These are phyloP conservation scores for Zaprionus nigranus DNA, from an alignment of 1,140 invertebrate genomes.

Conservation along the genomic window DNA sequence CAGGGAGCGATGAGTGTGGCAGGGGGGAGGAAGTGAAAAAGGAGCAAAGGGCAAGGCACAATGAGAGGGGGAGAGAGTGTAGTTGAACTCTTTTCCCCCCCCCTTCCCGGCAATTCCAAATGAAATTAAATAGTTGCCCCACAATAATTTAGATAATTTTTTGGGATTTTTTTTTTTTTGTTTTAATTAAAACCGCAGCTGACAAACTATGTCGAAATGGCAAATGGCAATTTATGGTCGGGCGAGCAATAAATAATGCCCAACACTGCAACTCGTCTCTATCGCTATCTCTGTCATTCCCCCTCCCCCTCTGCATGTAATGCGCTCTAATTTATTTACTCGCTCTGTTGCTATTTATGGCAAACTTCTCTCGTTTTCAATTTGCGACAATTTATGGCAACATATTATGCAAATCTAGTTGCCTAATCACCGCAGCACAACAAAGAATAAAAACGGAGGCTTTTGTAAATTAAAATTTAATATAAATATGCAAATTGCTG, in stretches of 20 bases:
- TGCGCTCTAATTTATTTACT: slow-evolving; percentile 78
- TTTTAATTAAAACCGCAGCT: slow-evolving; percentile 71
- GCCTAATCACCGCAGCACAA: slow-evolving; percentile 61
- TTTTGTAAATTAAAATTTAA: slow-evolving; percentile 75
- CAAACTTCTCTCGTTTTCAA: slow-evolving; percentile 60
- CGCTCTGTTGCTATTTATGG: slow-evolving; percentile 70
- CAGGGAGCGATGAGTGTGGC: background rate
- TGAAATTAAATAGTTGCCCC: slow-evolving; percentile 41
- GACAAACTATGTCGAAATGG: slow-evolving; percentile 53
- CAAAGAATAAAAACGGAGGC: slow-evolving; percentile 16
- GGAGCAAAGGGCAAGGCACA: background rate
- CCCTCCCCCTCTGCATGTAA: slow-evolving; percentile 16
- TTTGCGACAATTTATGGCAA: slow-evolving; percentile 73
- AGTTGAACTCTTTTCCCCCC: background rate
- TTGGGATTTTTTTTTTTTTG: slow-evolving; percentile 31
- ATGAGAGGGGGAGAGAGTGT: background rate
- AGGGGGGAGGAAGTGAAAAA: background rate
- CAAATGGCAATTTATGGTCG: slow-evolving; percentile 61
- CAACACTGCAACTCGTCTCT: slow-evolving; percentile 30
- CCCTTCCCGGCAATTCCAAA: slow-evolving; percentile 21
- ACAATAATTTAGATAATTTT: slow-evolving; percentile 79
- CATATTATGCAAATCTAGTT: slow-evolving; percentile 74
- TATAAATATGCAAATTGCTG: slow-evolving; percentile 76
- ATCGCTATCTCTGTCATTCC: slow-evolving; percentile 30
- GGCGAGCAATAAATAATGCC: slow-evolving; percentile 65